Base-by-base conservation (phyloP, 1,140 invertebrate genomes). In the Drosophila santomea region DNA sequence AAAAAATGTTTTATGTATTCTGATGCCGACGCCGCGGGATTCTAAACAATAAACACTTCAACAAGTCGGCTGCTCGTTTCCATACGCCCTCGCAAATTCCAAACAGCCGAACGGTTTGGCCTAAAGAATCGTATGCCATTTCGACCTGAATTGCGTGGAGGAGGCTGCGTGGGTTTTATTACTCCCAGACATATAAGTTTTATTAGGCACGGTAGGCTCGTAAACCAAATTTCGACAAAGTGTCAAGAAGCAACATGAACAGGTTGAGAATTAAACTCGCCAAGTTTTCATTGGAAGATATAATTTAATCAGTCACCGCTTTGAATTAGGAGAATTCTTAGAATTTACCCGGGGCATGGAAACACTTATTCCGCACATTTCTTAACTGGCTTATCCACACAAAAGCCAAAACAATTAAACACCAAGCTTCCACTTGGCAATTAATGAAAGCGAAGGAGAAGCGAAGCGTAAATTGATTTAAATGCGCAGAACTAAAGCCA, bases 31-130 rank as follows among this genome's bases (percentile, higher is more conserved):
- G 58, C 77, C 60, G 52, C 60, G 52, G 68, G 68, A 57, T 64
- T 75, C 47, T 60, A 62, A 74, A 78, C 75, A 67, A 69, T 79
- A 86, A 86, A 76, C 79, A 82, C 82, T 86, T 81, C 68, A 81
- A 84, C 59, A 85, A 86, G 81, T 85, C 72, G 75, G 59, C 62
- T 67, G 48, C 60, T 54, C 52, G 63, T 52, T 43, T 47, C 11
- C 39, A 20, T 43, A 44, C 56, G 56, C 43, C 59, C 47, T 45
- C 58, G 56, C 47, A 59, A 15, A 23, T 56, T n/a, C 23, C 15
- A 38, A 55, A 20, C 20, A 1, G 20, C 23, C 15, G 44, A 55
- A 43, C 1, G 14, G 62, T 50, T 36, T 66, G 60, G 45, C 43
- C 44, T 32, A 36, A 71, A 71, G 36, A 58, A 38, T 71, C 63